Conservation (phyloP, 2,113 vertebrate genomes). For the Amia ocellicauda region DNA sequence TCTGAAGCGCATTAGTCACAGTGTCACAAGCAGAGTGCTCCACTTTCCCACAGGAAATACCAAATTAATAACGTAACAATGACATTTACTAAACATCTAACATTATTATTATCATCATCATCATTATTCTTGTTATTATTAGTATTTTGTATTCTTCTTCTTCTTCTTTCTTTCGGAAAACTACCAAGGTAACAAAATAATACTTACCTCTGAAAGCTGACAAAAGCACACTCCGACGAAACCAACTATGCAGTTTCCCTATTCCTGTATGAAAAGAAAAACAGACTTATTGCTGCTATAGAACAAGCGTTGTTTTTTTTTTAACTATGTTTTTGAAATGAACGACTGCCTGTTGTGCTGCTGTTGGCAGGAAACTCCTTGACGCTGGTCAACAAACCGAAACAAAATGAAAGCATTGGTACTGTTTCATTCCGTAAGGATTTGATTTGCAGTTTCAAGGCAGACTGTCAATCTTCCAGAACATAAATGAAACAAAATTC, state of each 20-base stretch:
- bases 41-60: neutral
- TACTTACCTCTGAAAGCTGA: conserved; percentile 33
- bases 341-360: neutral
- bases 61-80: neutral
- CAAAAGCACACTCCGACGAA: conserved; percentile 50
- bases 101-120: conserved; percentile 32
- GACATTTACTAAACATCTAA: conserved; percentile 6
- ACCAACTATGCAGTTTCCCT: conserved; percentile 54
- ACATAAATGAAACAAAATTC: conserved; percentile 8
- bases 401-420: neutral
- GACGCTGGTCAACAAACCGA: neutral
- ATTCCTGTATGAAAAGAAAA: conserved; percentile 23
- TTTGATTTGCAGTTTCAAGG: conserved; percentile 19
- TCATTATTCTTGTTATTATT: conserved; percentile 27
- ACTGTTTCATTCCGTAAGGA: conserved; percentile 7
- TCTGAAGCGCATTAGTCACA: conserved; percentile 53
- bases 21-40: conserved; percentile 53
- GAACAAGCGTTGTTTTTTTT: conserved; percentile 24
- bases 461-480: conserved; percentile 15
- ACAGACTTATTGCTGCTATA: conserved; percentile 12
- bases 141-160: neutral
- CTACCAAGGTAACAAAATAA: conserved; percentile 15
- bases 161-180: neutral
- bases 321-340: conserved; percentile 33
- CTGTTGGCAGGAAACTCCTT: conserved; percentile 11